phyloP scores from a whole-genome alignment of 2,113 vertebrate species.

The Pungitius pungitius region DNA sequence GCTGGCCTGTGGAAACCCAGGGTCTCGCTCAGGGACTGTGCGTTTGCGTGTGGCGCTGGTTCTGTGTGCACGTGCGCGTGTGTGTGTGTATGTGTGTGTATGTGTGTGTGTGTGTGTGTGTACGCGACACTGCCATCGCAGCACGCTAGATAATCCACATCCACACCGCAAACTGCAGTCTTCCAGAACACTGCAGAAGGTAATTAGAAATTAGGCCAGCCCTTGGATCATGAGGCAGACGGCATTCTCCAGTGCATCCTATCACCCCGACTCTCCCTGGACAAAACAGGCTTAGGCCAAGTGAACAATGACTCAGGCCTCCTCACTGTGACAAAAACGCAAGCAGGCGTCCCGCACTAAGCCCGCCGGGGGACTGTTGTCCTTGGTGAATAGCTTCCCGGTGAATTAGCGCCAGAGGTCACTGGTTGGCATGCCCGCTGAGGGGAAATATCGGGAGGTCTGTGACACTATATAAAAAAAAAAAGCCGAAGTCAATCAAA shows the following conservation, averaged over 20 bases:
- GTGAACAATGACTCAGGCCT: conserved; percentile 71
- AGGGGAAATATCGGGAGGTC: conserved; percentile 11
- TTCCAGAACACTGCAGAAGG: conserved; percentile 79
- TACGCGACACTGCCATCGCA: conserved; percentile 55
- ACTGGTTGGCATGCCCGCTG: conserved; percentile 20
- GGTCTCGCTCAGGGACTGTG: conserved; percentile 18
- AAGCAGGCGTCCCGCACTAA: conserved; percentile 53
- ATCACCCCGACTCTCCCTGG: conserved; percentile 48
- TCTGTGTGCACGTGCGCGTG: conserved; percentile 11
- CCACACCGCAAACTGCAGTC: conserved; percentile 70
- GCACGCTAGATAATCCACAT: conserved; percentile 72
- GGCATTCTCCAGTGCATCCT: conserved; percentile 60
- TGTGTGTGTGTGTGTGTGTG: conserved; percentile 25
- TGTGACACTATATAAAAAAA: neutral
- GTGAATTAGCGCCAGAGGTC: conserved; percentile 65
- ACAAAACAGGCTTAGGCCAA: conserved; percentile 67
- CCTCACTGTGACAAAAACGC: conserved; percentile 59
- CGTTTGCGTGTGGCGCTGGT: conserved; percentile 12
- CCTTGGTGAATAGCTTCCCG: conserved; percentile 63
- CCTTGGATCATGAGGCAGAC: conserved; percentile 68
- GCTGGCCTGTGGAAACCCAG: conserved; percentile 49
- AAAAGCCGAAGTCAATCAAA: conserved; percentile 27
- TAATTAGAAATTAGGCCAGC: conserved; percentile 80
- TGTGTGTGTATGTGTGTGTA: conserved; percentile 18
- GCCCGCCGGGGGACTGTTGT: conserved; percentile 53